Percentiles rank a stretch among this genome's conserved stretches.
Conservation (phyloP, 2,888 invertebrate species). For the Melikaiella ostensackeni region DNA sequence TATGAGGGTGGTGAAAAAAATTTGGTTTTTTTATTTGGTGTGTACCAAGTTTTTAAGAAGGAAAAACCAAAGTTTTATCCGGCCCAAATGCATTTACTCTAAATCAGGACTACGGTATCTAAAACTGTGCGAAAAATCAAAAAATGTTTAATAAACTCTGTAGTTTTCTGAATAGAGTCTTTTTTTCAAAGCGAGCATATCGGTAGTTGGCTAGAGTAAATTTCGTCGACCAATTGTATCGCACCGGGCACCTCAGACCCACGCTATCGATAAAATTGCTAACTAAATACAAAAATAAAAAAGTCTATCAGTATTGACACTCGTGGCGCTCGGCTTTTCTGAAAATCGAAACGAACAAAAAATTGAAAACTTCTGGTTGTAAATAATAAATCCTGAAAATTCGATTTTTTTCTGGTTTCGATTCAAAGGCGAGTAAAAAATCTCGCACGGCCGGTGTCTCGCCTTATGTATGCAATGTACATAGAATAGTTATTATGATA, state of each 20-base stretch:
- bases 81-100: conserved; percentile 57
- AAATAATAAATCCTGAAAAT: conserved; percentile 17
- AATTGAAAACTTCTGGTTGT: not conserved
- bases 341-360: not conserved
- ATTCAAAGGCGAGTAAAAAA: not conserved
- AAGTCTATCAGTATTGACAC: conserved; percentile 39
- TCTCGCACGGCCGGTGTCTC: conserved; percentile 47
- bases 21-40: not conserved
- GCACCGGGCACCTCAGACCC: conserved; percentile 10
- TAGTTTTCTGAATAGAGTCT: conserved; percentile 15
- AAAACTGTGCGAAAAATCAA: conserved; percentile 2
- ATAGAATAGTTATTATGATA: conserved; percentile 70
- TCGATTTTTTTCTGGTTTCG: not conserved
- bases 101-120: conserved; percentile 47
- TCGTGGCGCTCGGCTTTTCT: conserved; percentile 28
- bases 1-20: not conserved
- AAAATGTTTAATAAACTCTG: conserved; percentile 18
- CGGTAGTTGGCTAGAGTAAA: conserved; percentile 28
- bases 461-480: conserved; percentile 66
- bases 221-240: conserved; percentile 29
- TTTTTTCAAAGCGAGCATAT: conserved; percentile 29
- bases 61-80: not conserved
- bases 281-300: conserved; percentile 5
- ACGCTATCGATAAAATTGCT: conserved; percentile 25
- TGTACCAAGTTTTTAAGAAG: not conserved